Conservation (phyloP, 1,140 invertebrate genomes). For the Plectrocnemia conspersa region DNA sequence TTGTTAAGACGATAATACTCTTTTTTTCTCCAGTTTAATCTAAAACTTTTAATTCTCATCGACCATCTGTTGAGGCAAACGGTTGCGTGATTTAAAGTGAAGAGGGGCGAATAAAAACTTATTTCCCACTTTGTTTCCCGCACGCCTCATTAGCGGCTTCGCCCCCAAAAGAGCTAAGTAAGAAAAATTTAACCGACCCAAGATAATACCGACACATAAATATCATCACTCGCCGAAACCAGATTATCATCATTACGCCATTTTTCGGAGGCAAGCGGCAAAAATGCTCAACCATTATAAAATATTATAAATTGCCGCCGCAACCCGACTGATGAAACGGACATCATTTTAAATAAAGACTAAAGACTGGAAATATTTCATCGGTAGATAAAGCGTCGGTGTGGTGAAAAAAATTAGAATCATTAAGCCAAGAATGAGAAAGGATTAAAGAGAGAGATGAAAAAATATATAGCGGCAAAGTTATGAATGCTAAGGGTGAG, state of each 20-base stretch:
- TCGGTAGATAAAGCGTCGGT: constrained; percentile 27
- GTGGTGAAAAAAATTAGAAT: constrained; percentile 33
- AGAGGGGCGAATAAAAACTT: constrained; percentile 6
- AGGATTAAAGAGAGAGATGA: constrained; percentile 29
- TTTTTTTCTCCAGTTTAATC: too few relatives aligned
- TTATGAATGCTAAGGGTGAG: constrained; percentile 31
- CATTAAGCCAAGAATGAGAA: constrained; percentile 35
- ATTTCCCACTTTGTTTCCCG: not conserved
- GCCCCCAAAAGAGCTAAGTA: constrained; percentile 4
- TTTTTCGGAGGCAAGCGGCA: not conserved
- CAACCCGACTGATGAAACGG: constrained; percentile 33
- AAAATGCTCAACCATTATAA: constrained; percentile 25
- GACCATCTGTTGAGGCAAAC: constrained; percentile 2
- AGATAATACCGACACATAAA: constrained; percentile 9
- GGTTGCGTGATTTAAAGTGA: not conserved
- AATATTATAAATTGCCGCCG: constrained; percentile 27
- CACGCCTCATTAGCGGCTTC: constrained; percentile 5
- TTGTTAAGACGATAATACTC: too few relatives aligned
- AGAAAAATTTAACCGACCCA: not conserved
- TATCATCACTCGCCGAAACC: constrained; percentile 13
- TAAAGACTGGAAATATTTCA: constrained; percentile 34
- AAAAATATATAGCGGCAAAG: constrained; percentile 27
- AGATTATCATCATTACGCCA: constrained; percentile 21
- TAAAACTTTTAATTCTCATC: too few relatives aligned
- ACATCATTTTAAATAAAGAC: constrained; percentile 36